These are phyloP conservation scores for Ophioninae sp. DNA, from an alignment of 2,888 invertebrate genomes.

Conservation along the genomic window DNA sequence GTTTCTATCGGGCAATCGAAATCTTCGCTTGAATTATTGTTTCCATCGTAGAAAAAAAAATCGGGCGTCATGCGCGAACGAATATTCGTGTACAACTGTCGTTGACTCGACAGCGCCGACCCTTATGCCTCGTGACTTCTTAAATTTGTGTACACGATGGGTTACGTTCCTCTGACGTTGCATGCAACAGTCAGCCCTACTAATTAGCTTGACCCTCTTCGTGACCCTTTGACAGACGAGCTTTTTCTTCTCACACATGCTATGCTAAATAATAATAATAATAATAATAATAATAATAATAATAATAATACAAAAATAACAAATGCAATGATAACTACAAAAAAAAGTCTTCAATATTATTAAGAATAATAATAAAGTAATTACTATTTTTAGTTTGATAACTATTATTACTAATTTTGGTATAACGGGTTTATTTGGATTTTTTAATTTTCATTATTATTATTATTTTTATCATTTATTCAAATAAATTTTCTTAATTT, in stretches of 20 bases:
- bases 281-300: no score
- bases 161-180: conserved; percentile 39
- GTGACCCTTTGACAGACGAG: conserved; percentile 30
- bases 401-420: no score
- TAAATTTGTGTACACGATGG: background rate
- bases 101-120: conserved; percentile 19
- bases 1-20: background rate
- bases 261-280: no score
- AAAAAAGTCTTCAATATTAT: background rate
- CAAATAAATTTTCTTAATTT: no score
- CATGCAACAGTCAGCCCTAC: conserved; percentile 49
- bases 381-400: background rate
- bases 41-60: background rate
- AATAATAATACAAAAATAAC: no score
- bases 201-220: conserved; percentile 60
- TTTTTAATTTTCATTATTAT: no score
- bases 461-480: no score
- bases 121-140: conserved; percentile 37
- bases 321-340: background rate
- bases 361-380: background rate
- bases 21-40: background rate
- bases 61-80: background rate
- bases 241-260: conserved; percentile 13
- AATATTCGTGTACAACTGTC: background rate
- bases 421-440: no score